Percentiles rank a stretch among this genome's conserved stretches.
Conservation (phyloP, 2,113 vertebrate species). For the Dunckerocampus dactyliophorus region DNA sequence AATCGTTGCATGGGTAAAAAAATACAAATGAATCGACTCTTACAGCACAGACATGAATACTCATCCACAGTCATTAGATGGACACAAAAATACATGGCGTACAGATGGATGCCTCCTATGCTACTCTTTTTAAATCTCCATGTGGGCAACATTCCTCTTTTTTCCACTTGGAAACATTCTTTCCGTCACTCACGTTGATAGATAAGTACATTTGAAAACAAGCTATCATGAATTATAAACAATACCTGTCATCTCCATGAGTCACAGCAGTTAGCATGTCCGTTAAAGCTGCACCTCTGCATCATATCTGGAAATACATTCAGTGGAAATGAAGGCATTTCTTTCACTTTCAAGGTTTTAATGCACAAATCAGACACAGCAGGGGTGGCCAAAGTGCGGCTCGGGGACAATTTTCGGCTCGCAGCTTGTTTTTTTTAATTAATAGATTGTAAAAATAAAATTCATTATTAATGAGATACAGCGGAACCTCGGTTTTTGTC, state of each 20-base stretch:
- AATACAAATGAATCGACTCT: slow-evolving; percentile 59
- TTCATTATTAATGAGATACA: too few relatives aligned
- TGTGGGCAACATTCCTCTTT: slow-evolving; percentile 43
- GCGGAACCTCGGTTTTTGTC: too few relatives aligned
- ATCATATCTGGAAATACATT: slow-evolving; percentile 51
- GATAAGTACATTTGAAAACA: slow-evolving; percentile 20
- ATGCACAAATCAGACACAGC: slow-evolving; percentile 37
- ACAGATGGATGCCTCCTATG: slow-evolving; percentile 42
- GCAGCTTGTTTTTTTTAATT: too few relatives aligned
- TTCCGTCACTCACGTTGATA: slow-evolving; percentile 24
- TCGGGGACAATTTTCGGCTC: too few relatives aligned
- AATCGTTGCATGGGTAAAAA: slow-evolving; percentile 63
- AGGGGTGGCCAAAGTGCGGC: too few relatives aligned
- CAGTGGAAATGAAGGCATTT: slow-evolving; percentile 56
- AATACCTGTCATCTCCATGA: slow-evolving; percentile 37
- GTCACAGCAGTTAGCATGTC: slow-evolving; percentile 22
- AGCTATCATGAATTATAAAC: slow-evolving; percentile 19
- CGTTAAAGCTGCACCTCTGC: background rate
- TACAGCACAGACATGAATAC: slow-evolving; percentile 60
- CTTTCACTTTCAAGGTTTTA: slow-evolving; percentile 7
- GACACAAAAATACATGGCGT: slow-evolving; percentile 54
- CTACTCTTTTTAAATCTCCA: slow-evolving; percentile 18
- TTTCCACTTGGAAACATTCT: slow-evolving; percentile 27
- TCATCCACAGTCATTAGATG: slow-evolving; percentile 42
- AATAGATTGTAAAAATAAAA: too few relatives aligned